Conservation (phyloP, 23 tunicate species). For the Styela clava region DNA sequence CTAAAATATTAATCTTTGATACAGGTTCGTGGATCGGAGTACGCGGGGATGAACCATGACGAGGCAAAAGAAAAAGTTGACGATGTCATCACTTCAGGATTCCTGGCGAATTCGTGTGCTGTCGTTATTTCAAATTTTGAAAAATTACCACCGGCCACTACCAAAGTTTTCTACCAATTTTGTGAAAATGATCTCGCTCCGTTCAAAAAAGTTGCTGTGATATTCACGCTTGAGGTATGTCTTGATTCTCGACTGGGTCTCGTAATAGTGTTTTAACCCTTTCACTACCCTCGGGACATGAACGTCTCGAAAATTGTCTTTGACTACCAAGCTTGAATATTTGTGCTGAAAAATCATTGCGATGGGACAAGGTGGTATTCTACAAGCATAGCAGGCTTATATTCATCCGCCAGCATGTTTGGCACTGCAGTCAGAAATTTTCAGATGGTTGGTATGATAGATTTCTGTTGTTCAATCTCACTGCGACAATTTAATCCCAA, state of each 20-base stretch:
- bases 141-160: constrained; percentile 48
- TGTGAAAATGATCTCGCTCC: constrained; percentile 91
- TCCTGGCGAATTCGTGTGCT: constrained; percentile 48
- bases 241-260: no score
- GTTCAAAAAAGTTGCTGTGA: constrained; percentile 57
- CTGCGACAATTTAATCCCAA: no score
- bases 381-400: no score
- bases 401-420: no score
- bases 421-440: no score
- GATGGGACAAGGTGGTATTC: no score
- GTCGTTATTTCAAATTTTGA: constrained; percentile 48
- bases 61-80: constrained; percentile 50
- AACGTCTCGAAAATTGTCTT: neutral
- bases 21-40: constrained; percentile 20
- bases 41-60: neutral
- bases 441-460: no score
- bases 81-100: constrained; percentile 9
- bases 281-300: neutral
- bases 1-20: no score
- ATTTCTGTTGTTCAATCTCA: no score
- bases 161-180: constrained; percentile 66
- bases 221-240: constrained; percentile 62
- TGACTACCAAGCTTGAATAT: no score
- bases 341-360: no score
- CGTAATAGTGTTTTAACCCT: neutral